Percentiles rank a stretch among this genome's conserved stretches.
Evolutionary conservation across 2,113 vertebrate genomes (phyloP).

Genomic region (Nanorana parkeri): DNA sequence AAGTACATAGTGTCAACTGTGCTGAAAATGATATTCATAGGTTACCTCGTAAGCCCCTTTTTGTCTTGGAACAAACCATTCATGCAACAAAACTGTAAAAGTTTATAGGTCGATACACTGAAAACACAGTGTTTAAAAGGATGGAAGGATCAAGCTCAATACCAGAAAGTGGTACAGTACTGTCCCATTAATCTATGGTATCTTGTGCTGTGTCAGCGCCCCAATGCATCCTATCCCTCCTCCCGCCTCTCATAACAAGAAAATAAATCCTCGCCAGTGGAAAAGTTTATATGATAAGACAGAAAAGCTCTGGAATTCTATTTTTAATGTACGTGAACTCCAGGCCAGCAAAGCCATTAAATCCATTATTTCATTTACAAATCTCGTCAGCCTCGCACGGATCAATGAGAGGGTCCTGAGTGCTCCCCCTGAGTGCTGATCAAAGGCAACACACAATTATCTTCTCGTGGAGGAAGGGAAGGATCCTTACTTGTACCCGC

Average conservation of each 20-base stretch:
- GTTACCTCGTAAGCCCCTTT: too few relatives aligned
- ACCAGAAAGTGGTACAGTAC: not conserved
- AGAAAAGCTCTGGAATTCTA: not conserved
- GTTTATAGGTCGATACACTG: too few relatives aligned
- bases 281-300: not conserved
- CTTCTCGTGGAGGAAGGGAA: not conserved
- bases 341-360: not conserved
- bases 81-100: too few relatives aligned
- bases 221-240: not conserved
- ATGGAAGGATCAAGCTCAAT: too few relatives aligned
- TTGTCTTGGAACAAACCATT: too few relatives aligned
- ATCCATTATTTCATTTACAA: not conserved
- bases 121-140: too few relatives aligned
- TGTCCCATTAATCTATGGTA: not conserved
- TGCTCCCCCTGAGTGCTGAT: not conserved
- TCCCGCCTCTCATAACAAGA: slow-evolving; percentile 9
- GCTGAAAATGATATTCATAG: too few relatives aligned
- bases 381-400: not conserved
- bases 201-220: slow-evolving; percentile 15
- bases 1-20: too few relatives aligned
- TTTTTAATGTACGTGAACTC: not conserved
- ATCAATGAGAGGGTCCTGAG: not conserved
- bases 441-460: not conserved
- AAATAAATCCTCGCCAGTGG: not conserved
- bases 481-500: not conserved